phyloP scores from a whole-genome alignment of 2,888 invertebrate genomes.

The Lithophane ornitopus region DNA sequence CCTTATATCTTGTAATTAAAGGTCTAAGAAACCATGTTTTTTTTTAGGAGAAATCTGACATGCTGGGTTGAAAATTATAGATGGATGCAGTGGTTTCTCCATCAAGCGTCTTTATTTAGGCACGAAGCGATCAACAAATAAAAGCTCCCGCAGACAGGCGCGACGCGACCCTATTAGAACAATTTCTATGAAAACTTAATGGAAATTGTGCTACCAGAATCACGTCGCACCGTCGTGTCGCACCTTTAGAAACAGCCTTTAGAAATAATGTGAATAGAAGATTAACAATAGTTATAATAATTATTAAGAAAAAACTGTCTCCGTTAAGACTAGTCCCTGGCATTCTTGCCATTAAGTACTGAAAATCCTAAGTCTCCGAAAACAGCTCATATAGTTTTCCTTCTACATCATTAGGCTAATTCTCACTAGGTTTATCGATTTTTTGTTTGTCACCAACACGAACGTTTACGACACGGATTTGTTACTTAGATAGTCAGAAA shows the following conservation, averaged over 20 bases:
- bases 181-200: too few species aligned
- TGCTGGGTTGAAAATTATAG: background rate
- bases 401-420: conserved; percentile 41
- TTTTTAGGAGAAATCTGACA: background rate
- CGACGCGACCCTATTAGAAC: too few species aligned
- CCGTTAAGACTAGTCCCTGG: background rate
- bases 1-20: background rate
- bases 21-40: background rate
- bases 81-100: background rate
- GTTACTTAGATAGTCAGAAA: conserved; percentile 26
- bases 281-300: background rate
- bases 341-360: background rate
- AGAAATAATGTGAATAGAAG: background rate
- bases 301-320: background rate
- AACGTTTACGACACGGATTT: too few species aligned
- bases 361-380: background rate
- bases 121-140: background rate
- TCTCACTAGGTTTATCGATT: background rate
- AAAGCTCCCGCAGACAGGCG: too few species aligned
- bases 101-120: background rate
- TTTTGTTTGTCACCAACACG: conserved; percentile 46
- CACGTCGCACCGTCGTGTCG: too few species aligned
- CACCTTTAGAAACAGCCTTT: too few species aligned
- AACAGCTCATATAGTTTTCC: background rate
- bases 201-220: too few species aligned